phyloP scores from a whole-genome alignment of 2,113 vertebrate genomes.

The Phyllopteryx taeniolatus region DNA sequence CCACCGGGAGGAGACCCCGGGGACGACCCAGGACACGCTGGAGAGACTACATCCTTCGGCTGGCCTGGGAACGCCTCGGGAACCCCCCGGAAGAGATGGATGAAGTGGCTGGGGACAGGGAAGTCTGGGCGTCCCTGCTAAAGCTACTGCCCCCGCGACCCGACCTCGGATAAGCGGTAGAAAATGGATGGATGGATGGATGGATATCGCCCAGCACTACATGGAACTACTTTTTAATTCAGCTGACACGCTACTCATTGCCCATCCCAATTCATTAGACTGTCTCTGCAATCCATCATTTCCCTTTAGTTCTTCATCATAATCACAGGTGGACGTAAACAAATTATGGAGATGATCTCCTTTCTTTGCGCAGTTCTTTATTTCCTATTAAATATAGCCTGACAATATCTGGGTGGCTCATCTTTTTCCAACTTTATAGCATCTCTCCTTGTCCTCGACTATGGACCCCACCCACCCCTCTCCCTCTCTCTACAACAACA shows the following conservation, averaged over 20 bases:
- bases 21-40: too few relatives aligned
- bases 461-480: not conserved
- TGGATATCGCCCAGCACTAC: not conserved
- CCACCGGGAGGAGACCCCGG: too few relatives aligned
- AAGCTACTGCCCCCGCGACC: too few relatives aligned
- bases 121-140: too few relatives aligned
- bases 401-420: not conserved
- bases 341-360: slow-evolving; percentile 29
- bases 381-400: slow-evolving; percentile 12
- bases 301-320: slow-evolving; percentile 40
- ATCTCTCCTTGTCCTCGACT: slow-evolving; percentile 13
- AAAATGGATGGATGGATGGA: too few relatives aligned
- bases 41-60: too few relatives aligned
- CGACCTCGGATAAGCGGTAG: too few relatives aligned
- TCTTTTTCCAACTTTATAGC: slow-evolving; percentile 7
- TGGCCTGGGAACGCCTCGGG: too few relatives aligned
- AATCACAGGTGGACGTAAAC: slow-evolving; percentile 29
- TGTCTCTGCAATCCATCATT: slow-evolving; percentile 46
- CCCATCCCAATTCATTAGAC: slow-evolving; percentile 17
- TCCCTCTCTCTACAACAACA: not conserved
- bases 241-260: slow-evolving; percentile 24
- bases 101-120: too few relatives aligned
- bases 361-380: slow-evolving; percentile 20
- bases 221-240: slow-evolving; percentile 30
- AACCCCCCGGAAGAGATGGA: too few relatives aligned